Evolutionary conservation across 2,113 vertebrate species (phyloP), one percentile per base, ranked within the genome.

Genomic region (Andinoacara biseriatus): DNA sequence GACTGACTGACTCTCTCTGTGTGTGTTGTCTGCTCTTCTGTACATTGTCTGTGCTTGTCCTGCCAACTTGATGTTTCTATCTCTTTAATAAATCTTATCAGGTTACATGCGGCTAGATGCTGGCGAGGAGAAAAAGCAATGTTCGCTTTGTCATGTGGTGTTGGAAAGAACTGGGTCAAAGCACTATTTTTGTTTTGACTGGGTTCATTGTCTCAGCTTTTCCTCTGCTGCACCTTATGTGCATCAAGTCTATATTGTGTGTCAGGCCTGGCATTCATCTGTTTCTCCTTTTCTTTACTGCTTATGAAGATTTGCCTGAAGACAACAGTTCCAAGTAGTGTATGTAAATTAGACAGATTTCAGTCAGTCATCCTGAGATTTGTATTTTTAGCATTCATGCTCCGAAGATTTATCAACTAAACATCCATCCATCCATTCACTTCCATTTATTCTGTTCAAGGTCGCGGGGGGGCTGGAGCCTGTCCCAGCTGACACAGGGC

Each of bases 141-240:
- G 17, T 18, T 31, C 18, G 10, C 11, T 38, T 26, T 24, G 49
- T 89, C 75, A 86, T 2, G 80, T 59, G 89, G 10, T 40, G 83
- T 69, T 69, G 76, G 10, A 81, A 75, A 74, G 72, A 81, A 88
- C 35, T 72, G 7, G 81, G 83, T 82, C 86, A 87, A 74, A 82
- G 59, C 10, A 13, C 67, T 63, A 58, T 92, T 86, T 86, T 49
- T 31, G 24, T 80, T 81, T 81, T 82, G 82, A 89, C 87, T 46
- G 61, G 72, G 43, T 31, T 76, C 80, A 57, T 91, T 86, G 89
- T 81, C 61, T 82, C 2, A 0, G 2, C 15, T 58, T 87, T 22
- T 74, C 40, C 61, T 62, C 40, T 10, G 10, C 72, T 61, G 0
- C 24, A 67, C 10, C 83, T 65, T 69, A 62, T 88, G 87, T 89